Percentiles rank a stretch among this genome's conserved stretches.
These are phyloP conservation scores for Diarsia mendica DNA, from an alignment of 2,888 invertebrate species.

Conservation along the genomic window DNA sequence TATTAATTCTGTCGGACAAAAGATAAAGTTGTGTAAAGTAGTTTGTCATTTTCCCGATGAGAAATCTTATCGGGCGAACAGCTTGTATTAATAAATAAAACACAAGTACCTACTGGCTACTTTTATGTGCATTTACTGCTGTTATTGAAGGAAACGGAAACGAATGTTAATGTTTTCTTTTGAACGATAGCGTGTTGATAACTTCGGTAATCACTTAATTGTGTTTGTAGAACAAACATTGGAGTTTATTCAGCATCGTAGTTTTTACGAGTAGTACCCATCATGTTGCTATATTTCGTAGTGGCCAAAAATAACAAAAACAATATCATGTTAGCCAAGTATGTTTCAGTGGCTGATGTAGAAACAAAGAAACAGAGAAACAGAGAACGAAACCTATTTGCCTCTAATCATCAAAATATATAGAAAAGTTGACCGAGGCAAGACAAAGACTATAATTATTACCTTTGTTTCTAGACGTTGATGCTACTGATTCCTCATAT, in stretches of 20 bases:
- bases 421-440: background rate
- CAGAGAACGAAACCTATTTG: background rate
- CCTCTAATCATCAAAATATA: background rate
- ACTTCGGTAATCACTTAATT: background rate
- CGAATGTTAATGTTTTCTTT: constrained; percentile 3
- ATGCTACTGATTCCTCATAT: constrained; percentile 18
- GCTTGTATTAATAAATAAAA: background rate
- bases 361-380: background rate
- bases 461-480: background rate
- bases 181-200: constrained; percentile 17
- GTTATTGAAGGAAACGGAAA: constrained; percentile 26
- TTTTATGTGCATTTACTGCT: background rate
- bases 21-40: background rate
- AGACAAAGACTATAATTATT: background rate
- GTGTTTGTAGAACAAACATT: background rate
- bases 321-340: background rate
- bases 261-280: background rate
- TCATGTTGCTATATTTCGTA: background rate
- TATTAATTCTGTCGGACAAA: background rate
- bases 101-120: background rate
- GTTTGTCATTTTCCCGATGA: background rate
- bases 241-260: background rate
- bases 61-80: background rate
- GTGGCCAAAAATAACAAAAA: background rate
- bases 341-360: background rate